Base-by-base conservation (phyloP, 2,888 invertebrate species). In the Sminthurides aquaticus region DNA sequence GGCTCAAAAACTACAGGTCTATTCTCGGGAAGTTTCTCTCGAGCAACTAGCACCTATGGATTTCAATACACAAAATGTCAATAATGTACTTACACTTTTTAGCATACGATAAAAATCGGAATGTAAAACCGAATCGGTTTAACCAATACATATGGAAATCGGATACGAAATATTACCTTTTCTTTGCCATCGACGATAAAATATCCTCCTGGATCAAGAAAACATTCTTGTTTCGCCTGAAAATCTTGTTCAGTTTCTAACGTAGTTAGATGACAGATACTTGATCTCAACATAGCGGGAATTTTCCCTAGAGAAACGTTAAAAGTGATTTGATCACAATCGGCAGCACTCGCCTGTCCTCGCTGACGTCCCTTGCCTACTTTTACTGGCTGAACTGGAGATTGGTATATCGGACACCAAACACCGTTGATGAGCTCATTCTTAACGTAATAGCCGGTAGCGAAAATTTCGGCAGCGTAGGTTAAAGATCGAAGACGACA, bases 171-270 rank as follows among this genome's bases (percentile, higher is more conserved):
- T 29, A 18, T 55, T 67, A 78, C 79, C 76, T 84, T 84, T 76
- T 84, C 84, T 8, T 83, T 83, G 15, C 84, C 84, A 74, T 85
- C 85, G 71, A 85, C 83, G 68, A 84, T 82, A 73, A 85, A 85
- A 75, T 85, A 85, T 22, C 84, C 84, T 11, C 83, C 84, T 20
- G 84, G 84, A 76, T 85, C 84, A 3, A 83, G 76, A 0, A 84
- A 84, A 73, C 84, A 84, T 74, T 84, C 84, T 71, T 84, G 82
- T 34, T 83, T 81, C 71, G 84, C 76, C 77, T 84, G 84, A 74
- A 83, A 80, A 77, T 84, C 84, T 20, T 68, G 49, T 54, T 65
- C 22, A 2, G 56, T 49, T 24, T 79, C 80, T 67, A 84, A 78
- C 28, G 81, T 81, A 72, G 79, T 80, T 28, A 84, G 76, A 64